Evolutionary conservation across 2,797 vertebrate species (phyloP).

Genomic region (Semotilus atromaculatus): DNA sequence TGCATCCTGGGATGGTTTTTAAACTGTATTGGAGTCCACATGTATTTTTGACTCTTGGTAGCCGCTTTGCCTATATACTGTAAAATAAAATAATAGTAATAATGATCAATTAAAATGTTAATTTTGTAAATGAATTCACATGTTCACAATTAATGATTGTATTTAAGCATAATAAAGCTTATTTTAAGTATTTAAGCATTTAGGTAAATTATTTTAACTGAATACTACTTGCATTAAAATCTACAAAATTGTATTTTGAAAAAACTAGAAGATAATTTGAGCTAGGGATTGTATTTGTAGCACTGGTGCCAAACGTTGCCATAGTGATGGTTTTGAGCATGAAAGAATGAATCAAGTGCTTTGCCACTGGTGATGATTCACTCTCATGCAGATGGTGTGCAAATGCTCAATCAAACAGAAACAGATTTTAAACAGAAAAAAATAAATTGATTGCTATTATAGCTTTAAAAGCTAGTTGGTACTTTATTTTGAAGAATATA

Average conservation of each 20-base stretch:
- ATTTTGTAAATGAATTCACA: not conserved
- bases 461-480: not conserved
- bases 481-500: not conserved
- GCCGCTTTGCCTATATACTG: not conserved
- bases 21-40: not conserved
- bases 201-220: not conserved
- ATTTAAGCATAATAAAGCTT: not conserved
- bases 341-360: slow-evolving; percentile 59
- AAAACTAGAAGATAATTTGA: not conserved
- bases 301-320: slow-evolving; percentile 63
- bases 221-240: not conserved
- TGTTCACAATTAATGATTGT: not conserved
- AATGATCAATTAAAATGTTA: not conserved
- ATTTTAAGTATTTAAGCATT: not conserved
- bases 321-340: slow-evolving; percentile 65
- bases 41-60: not conserved
- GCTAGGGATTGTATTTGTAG: slow-evolving; percentile 49
- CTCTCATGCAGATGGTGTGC: slow-evolving; percentile 50
- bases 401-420: not conserved
- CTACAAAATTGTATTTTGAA: not conserved
- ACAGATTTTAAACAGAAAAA: not conserved
- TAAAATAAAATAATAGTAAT: not conserved
- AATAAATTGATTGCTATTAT: not conserved
- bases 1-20: not conserved
- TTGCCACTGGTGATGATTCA: slow-evolving; percentile 35